Conservation (phyloP, 2,888 invertebrate species). For the Xylota segnis region DNA sequence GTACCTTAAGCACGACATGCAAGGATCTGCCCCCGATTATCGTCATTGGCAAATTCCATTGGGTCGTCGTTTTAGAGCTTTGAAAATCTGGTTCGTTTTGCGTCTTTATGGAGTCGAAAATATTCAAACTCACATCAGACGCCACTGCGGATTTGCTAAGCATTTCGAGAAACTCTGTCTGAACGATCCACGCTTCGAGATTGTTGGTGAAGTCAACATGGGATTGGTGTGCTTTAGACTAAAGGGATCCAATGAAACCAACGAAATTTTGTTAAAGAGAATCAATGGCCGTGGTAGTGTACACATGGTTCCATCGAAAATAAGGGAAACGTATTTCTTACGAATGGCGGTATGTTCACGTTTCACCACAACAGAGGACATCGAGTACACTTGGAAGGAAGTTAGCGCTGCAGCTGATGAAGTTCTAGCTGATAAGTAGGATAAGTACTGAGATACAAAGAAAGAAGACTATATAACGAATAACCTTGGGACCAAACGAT, state of each 20-base stretch:
- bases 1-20: constrained; percentile 97
- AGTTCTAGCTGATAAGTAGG: constrained; percentile 85
- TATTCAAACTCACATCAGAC: constrained; percentile 93
- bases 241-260: constrained; percentile 93
- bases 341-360: constrained; percentile 96
- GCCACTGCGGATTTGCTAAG: constrained; percentile 93
- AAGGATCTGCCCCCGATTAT: constrained; percentile 95
- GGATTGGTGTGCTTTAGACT: constrained; percentile 98
- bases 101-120: constrained; percentile 95
- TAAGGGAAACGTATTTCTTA: constrained; percentile 93
- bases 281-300: constrained; percentile 96
- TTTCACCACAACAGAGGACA: constrained; percentile 91
- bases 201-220: constrained; percentile 95
- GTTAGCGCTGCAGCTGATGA: constrained; percentile 91
- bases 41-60: constrained; percentile 99
- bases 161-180: constrained; percentile 93
- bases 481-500: constrained; percentile 57
- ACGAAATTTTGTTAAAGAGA: constrained; percentile 91
- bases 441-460: not conserved
- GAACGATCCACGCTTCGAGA: constrained; percentile 93
- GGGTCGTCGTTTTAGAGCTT: constrained; percentile 95
- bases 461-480: not conserved
- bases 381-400: constrained; percentile 94
- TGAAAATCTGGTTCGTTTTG: constrained; percentile 98
- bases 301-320: constrained; percentile 96